Evolutionary conservation across 1,140 invertebrate species (phyloP).

Genomic region (Drosophila micromelanica): DNA sequence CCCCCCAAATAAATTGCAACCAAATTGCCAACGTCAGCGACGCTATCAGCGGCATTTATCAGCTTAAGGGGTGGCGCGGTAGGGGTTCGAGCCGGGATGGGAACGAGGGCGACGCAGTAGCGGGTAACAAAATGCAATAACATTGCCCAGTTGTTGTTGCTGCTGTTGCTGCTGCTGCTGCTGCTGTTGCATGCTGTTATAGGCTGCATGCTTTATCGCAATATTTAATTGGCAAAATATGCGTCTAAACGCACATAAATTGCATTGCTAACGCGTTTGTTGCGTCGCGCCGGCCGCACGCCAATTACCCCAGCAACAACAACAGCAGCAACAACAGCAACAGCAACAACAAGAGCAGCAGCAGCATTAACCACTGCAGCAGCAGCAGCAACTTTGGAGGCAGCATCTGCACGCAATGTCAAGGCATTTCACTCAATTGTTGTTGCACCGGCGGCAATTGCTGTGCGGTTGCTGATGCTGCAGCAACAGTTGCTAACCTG

Average conservation of each 20-base stretch:
- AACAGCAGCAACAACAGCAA: constrained; percentile 14
- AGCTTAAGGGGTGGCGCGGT: constrained; percentile 33
- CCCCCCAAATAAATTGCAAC: constrained; percentile 79
- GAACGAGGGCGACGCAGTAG: not conserved
- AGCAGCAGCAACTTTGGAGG: constrained; percentile 10
- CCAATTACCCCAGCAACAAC: constrained; percentile 47
- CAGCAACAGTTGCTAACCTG: constrained; percentile 44
- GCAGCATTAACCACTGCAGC: constrained; percentile 18
- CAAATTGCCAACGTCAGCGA: constrained; percentile 81
- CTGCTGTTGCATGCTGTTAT: constrained; percentile 56
- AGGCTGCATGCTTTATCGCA: constrained; percentile 83
- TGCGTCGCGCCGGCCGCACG: constrained; percentile 55
- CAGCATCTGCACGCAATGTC: constrained; percentile 75
- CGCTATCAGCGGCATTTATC: constrained; percentile 81
- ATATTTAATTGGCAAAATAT: constrained; percentile 85
- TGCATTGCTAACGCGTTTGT: constrained; percentile 81
- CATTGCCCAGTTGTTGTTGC: constrained; percentile 11
- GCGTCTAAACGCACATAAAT: constrained; percentile 84
- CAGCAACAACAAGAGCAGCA: constrained; percentile 18
- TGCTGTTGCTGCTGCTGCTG: not conserved
- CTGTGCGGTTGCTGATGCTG: constrained; percentile 51
- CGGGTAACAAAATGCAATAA: constrained; percentile 12
- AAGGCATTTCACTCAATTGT: constrained; percentile 75
- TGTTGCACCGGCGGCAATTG: constrained; percentile 64
- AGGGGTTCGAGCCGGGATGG: not conserved